Percentiles rank a stretch among this genome's conserved stretches.
Conservation (phyloP, 2,797 vertebrate species). For the Manis crassicaudata region DNA sequence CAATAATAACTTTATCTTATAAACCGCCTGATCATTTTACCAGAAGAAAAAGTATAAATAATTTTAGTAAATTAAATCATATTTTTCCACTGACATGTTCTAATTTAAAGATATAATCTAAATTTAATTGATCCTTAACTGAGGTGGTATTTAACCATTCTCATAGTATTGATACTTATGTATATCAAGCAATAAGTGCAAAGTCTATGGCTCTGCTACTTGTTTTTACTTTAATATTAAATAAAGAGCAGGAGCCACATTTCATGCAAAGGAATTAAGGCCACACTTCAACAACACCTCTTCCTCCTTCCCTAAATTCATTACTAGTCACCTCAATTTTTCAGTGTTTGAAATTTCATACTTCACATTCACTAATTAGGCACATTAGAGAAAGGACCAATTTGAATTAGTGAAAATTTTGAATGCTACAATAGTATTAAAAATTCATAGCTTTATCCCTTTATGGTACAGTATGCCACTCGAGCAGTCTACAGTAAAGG, state of each 20-base stretch:
- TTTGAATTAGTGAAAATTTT: background rate
- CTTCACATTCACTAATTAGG: background rate
- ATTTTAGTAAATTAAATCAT: conserved; percentile 41
- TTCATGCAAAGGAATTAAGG: background rate
- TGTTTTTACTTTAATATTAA: background rate
- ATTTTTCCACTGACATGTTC: background rate
- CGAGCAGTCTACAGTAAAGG: background rate
- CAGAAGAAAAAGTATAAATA: background rate
- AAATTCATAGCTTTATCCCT: background rate
- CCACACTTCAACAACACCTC: background rate
- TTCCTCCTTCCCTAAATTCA: background rate
- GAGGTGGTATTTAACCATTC: background rate
- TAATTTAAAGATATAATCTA: conserved; percentile 29
- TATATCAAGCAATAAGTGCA: background rate
- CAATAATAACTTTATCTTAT: conserved; percentile 46
- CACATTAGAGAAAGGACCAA: background rate
- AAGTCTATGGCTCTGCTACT: background rate
- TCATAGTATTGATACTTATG: background rate
- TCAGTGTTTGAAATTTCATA: conserved; percentile 25
- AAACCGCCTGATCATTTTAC: conserved; percentile 26
- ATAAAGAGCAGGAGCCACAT: background rate
- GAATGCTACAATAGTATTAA: background rate
- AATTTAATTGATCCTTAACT: background rate
- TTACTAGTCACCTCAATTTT: background rate
- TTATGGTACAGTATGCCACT: background rate